Base-by-base conservation (phyloP, 2,113 vertebrate species). In the Nematolebias whitei region DNA sequence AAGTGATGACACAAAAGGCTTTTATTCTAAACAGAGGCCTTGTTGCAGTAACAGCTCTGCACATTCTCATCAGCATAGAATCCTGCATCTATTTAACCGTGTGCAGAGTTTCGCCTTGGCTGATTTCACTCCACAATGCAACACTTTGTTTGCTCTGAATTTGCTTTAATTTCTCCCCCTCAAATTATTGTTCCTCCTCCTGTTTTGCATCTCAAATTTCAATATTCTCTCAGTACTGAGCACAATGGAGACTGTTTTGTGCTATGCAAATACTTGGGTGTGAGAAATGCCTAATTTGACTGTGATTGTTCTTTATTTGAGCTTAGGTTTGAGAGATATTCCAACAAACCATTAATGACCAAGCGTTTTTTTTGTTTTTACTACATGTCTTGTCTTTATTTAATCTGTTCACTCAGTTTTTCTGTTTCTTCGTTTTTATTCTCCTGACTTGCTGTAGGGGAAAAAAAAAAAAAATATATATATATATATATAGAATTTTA, bases 41-140 rank as follows among this genome's bases (percentile, higher is more conserved):
- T 58, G 12, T 24, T 75, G 56, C 63, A 69, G 48, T 35, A 77
- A 67, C 52, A 65, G 44, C 49, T 35, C 62, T 61, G 44, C 44
- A 74, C 68, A 66, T 71, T 64, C 24, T 69, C 68, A 78, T 82
- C 79, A 63, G 69, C 50, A 39, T 50, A 63, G 14, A 70, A 35
- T 7, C 22, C 51, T 29, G 59, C 2, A 3, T 49, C 69, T 71
- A 52, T 62, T 74, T 57, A 24, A 41, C 9, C 7, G 24, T 69
- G 47, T 57, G 38, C 47, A 55, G 41, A 75, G 66, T 71, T 74
- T 40, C 10, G 39, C 63, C 39, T 78, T 78, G 76, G 77, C 71
- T 18, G 48, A 45, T 2, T 44, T 57, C 59, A 51, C 43, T 61
- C 41, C 41, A 26, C 22, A 14, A 68, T 75, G 56, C 29, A 45